Evolutionary conservation across 2,113 vertebrate species (phyloP).

Genomic region (Blennius ocellaris): DNA sequence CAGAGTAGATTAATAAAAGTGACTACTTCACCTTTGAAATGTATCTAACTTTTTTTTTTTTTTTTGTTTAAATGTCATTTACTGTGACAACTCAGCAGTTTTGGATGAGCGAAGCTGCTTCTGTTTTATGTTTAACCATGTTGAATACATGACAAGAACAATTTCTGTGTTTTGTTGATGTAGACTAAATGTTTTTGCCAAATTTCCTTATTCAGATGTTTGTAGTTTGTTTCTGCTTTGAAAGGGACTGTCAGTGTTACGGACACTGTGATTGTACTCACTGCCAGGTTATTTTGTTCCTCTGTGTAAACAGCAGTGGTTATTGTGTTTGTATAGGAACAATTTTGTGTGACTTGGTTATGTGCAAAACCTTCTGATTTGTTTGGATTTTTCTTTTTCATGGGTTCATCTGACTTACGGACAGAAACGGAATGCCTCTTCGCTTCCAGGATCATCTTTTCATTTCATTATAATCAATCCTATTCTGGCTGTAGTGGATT

Average conservation of each 20-base stretch:
- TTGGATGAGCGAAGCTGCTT: background rate
- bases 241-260: background rate
- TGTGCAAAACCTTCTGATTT: conserved; percentile 37
- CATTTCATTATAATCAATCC: too few species aligned
- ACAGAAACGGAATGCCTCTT: conserved; percentile 3
- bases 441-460: background rate
- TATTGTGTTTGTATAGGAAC: conserved; percentile 48
- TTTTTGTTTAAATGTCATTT: too few species aligned
- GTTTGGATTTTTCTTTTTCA: background rate
- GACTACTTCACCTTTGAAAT: conserved; percentile 4
- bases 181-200: conserved; percentile 4
- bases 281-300: background rate
- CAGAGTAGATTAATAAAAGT: conserved; percentile 35
- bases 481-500: too few species aligned
- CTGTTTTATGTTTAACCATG: background rate
- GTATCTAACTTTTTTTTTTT: background rate
- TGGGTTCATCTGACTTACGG: too few species aligned
- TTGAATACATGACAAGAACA: background rate
- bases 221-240: background rate
- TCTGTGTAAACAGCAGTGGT: conserved; percentile 41
- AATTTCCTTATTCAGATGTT: background rate
- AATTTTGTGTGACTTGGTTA: conserved; percentile 51
- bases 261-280: conserved; percentile 21
- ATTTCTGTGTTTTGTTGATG: background rate
- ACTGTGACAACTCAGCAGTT: background rate